Percentiles rank a stretch among this genome's conserved stretches.
These are phyloP conservation scores for Tachyglossus aculeatus DNA, from an alignment of 2,797 vertebrate species.

Conservation along the genomic window DNA sequence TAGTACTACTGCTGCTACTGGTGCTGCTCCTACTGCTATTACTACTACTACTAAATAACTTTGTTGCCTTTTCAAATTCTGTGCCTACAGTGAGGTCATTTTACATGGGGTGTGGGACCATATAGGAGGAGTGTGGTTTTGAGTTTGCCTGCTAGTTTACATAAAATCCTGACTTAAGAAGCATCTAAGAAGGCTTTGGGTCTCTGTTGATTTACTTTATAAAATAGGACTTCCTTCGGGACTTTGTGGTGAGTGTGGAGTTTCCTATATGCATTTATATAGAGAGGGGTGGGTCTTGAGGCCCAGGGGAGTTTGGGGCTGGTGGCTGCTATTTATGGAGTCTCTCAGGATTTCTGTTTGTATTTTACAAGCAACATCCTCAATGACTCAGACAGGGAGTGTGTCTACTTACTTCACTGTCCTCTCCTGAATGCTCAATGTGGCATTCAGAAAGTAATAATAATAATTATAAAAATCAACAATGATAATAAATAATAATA, in stretches of 20 bases:
- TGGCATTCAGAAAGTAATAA: too few relatives aligned
- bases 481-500: too few relatives aligned
- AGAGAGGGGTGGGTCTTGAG: background rate
- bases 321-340: constrained; percentile 34
- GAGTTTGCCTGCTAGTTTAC: fast-evolving
- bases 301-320: background rate
- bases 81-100: background rate
- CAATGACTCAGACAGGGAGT: too few relatives aligned
- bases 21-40: too few relatives aligned
- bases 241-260: constrained; percentile 46
- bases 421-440: too few relatives aligned
- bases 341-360: constrained; percentile 4
- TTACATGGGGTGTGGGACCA: fast-evolving
- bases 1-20: too few relatives aligned
- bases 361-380: background rate
- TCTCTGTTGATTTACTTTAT: constrained; percentile 26
- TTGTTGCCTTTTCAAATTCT: background rate
- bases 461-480: too few relatives aligned
- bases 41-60: background rate
- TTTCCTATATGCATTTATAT: constrained; percentile 72
- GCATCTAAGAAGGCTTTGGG: background rate
- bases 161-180: background rate
- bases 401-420: too few relatives aligned
- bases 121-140: fast-evolving
- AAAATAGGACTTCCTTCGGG: constrained; percentile 39